phyloP scores from a whole-genome alignment of 53 echinoderm and acorn worm genomes.

The Echinarachnius parma region DNA sequence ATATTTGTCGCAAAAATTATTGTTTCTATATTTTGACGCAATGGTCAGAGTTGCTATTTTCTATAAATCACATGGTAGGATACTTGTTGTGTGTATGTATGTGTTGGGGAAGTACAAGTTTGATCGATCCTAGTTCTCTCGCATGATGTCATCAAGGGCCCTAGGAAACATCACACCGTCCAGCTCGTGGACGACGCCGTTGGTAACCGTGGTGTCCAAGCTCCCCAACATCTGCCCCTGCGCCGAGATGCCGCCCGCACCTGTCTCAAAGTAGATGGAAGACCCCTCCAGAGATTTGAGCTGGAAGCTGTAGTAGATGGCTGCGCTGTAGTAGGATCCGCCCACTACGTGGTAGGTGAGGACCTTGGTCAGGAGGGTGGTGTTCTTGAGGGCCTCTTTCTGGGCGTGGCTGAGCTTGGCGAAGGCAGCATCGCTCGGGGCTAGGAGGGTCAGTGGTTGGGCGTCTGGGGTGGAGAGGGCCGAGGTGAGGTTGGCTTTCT shows the following conservation, averaged over 20 bases:
- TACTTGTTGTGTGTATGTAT: no score
- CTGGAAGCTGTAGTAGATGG: slow-evolving; percentile 56
- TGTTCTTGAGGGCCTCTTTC: slow-evolving; percentile 33
- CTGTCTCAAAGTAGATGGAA: slow-evolving; percentile 45
- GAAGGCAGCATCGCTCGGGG: slow-evolving; percentile 64
- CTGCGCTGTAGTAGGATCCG: slow-evolving; percentile 56
- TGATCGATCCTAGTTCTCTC: no score
- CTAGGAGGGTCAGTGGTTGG: slow-evolving; percentile 60
- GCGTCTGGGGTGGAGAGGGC: slow-evolving; percentile 51
- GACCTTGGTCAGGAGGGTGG: slow-evolving; percentile 46
- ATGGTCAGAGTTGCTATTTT: no score
- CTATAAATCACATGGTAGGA: no score
- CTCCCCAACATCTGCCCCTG: slow-evolving; percentile 32
- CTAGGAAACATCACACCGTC: slow-evolving; percentile 59
- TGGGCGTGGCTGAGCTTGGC: slow-evolving; percentile 39
- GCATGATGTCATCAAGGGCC: neutral
- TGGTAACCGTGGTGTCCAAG: slow-evolving; percentile 60
- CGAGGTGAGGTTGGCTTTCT: slow-evolving; percentile 56
- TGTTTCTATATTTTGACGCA: no score
- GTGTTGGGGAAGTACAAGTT: no score
- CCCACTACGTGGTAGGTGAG: slow-evolving; percentile 63
- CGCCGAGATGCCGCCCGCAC: slow-evolving; percentile 49
- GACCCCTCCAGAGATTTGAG: slow-evolving; percentile 30
- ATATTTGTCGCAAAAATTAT: no score
- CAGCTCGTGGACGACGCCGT: slow-evolving; percentile 70